These are phyloP conservation scores for Hyla sarda DNA, from an alignment of 2,113 vertebrate genomes.

Conservation along the genomic window DNA sequence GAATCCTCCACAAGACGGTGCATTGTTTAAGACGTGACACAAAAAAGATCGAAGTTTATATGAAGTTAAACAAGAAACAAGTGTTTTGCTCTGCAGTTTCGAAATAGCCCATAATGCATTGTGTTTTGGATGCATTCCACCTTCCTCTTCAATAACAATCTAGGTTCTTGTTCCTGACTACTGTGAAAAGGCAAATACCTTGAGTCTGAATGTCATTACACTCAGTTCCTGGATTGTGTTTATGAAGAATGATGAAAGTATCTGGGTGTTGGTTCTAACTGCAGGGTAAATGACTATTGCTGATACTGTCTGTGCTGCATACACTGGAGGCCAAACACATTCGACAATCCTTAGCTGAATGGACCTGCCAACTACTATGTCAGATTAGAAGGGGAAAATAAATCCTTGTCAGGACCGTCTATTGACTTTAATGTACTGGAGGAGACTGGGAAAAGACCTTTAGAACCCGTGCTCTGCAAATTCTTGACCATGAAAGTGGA, in stretches of 20 bases:
- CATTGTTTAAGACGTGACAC: neutral
- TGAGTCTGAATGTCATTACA: neutral
- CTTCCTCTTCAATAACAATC: slow-evolving; percentile 43
- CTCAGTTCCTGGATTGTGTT: neutral
- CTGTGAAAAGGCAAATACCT: slow-evolving; percentile 20
- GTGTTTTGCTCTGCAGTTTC: slow-evolving; percentile 7
- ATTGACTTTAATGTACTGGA: no score
- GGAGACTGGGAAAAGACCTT: no score
- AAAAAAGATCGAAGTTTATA: neutral
- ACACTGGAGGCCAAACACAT: neutral
- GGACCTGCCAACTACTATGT: no score
- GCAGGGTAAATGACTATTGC: neutral
- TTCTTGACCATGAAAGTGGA: no score
- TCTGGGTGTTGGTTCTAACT: slow-evolving; percentile 5
- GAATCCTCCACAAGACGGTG: slow-evolving; percentile 48
- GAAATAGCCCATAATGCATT: slow-evolving; percentile 27
- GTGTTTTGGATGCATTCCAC: slow-evolving; percentile 31
- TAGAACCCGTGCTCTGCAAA: no score
- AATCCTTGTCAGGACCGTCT: no score
- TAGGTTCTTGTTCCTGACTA: slow-evolving; percentile 40
- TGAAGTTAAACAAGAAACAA: slow-evolving; percentile 20
- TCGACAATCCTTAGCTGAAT: no score
- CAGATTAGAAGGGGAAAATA: no score
- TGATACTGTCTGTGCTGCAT: neutral
- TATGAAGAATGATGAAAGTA: slow-evolving; percentile 25